These are phyloP conservation scores for Drosophila limbata DNA, from an alignment of 2,888 invertebrate genomes.

Conservation along the genomic window DNA sequence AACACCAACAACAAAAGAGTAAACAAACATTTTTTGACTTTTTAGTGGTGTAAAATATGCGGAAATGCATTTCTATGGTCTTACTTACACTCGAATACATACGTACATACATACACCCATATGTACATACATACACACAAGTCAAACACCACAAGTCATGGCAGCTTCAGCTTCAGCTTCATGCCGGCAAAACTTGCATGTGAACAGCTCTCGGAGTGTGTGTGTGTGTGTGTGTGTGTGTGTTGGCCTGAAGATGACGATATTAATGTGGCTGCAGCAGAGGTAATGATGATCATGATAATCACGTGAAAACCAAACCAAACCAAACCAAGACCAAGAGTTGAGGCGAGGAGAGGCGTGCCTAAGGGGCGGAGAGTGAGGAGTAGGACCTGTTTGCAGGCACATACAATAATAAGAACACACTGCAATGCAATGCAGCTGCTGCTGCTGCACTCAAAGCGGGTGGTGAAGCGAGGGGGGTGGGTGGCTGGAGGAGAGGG, in stretches of 20 bases:
- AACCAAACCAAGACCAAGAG: slow-evolving; percentile 48
- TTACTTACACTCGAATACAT: slow-evolving; percentile 58
- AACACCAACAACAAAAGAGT: slow-evolving; percentile 60
- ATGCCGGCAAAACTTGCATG: slow-evolving; percentile 72
- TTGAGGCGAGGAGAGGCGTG: neutral
- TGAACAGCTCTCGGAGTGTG: slow-evolving; percentile 45
- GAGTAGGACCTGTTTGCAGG: slow-evolving; percentile 70
- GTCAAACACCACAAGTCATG: slow-evolving; percentile 72
- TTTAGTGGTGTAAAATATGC: slow-evolving; percentile 81
- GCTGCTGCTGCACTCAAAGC: slow-evolving; percentile 30
- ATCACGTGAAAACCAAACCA: slow-evolving; percentile 79
- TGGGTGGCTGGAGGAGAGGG: neutral
- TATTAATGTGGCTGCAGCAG: slow-evolving; percentile 78
- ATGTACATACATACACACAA: slow-evolving; percentile 38
- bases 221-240: slow-evolving; percentile 47
- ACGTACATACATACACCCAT: slow-evolving; percentile 43
- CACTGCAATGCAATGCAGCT: slow-evolving; percentile 61
- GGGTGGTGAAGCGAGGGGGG: neutral
- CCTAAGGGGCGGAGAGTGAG: slow-evolving; percentile 6
- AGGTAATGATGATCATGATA: slow-evolving; percentile 79
- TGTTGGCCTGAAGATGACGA: slow-evolving; percentile 77
- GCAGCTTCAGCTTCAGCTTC: slow-evolving; percentile 36
- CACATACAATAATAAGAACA: slow-evolving; percentile 71
- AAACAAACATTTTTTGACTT: slow-evolving; percentile 78
- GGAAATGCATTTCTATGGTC: slow-evolving; percentile 81